Evolutionary conservation across 35 echinoderm and acorn worm species (phyloP), one percentile per base, ranked within the genome.

Genomic region (Lytechinus variegatus): DNA sequence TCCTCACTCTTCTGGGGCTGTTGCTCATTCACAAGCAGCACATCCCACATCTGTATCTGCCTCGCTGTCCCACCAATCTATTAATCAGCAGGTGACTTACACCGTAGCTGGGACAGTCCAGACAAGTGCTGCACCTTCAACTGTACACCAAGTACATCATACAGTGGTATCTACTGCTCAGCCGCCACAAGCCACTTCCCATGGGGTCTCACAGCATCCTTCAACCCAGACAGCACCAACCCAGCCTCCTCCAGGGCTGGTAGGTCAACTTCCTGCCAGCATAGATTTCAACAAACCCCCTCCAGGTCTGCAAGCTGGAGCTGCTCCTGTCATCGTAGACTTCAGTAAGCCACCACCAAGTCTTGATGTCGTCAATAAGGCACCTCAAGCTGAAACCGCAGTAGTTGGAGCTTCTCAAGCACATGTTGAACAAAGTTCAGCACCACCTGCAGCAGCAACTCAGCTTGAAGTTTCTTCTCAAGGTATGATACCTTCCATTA

Each of bases 271-370:
- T 44, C 10, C 87, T 90, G 10, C 54, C 52, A 4, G 29, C 27
- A 11, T n/a, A 89, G 52, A 28, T n/a, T 53, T 61, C 89, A 94
- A 86, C 57, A 29, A 53, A 91, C 94, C 96, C 24, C 44, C 96
- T 87, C 60, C 28, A 93, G 92, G 52, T 57, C 92, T 28, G 14
- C 52, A 54, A 10, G 29, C 13, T 27, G 54, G 7, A 54, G 5
- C 12, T 57, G 95, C 86, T 57, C 96, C 96, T 56, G 92, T 89
- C 4, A 86, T 61, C 21, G 56, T 94, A n/a, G 87, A 27, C 54
- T 53, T 96, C 28, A 60, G 89, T 91, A 71, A 94, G 90, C 52
- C 97, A 86, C 56, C 94, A 86, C 95, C 97, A 44, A 52, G 72
- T 53, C 86, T 90, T 9, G 61, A 28, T 92, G 55, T 9, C 56